Base-by-base conservation (phyloP, 2,113 vertebrate genomes). In the Capreolus pygargus region DNA sequence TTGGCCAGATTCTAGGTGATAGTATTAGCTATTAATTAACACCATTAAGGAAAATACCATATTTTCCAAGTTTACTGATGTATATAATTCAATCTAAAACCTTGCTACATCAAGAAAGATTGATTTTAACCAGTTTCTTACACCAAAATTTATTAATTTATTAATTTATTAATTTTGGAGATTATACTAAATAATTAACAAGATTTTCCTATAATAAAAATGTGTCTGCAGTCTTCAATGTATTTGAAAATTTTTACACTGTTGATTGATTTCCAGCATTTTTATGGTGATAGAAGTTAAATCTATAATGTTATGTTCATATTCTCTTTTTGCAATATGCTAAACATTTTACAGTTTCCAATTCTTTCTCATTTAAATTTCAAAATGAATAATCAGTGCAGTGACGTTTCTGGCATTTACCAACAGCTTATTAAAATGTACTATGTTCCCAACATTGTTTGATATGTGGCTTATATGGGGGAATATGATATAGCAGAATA, bases 191-290 rank as follows among this genome's bases (percentile, higher is more conserved):
- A 28, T 95, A 79, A 96, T 88, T 86, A 47, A 89, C 10, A 86
- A 67, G 70, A 97, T 96, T 97, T 97, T 11, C 79, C 82, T 55
- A 10, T 67, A 76, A 70, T 88, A 88, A 96, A 88, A 92, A 79
- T 79, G 14, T 76, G 9, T 30, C 60, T 90, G 55, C 60, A 79
- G 3, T 93, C 70, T 79, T 95, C 67, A 93, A 83, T 4, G 23
- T 76, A 91, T 93, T 86, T 95, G 64, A 96, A 93, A 95, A n/a
- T 3, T 88, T 39, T 88, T 74, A 45, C 85, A 50, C 19, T 78
- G 12, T 30, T 87, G 16, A 58, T 82, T 88, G n/a, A 47, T 92
- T 82, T 67, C 12, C 16, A 76, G 28, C 13, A 43, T 89, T 84
- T 70, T 97, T 89, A n/a, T 94, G 60, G 36, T 54, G 23, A 57